Conservation (phyloP, 2,888 invertebrate species). For the Melinopterus prodromus region DNA sequence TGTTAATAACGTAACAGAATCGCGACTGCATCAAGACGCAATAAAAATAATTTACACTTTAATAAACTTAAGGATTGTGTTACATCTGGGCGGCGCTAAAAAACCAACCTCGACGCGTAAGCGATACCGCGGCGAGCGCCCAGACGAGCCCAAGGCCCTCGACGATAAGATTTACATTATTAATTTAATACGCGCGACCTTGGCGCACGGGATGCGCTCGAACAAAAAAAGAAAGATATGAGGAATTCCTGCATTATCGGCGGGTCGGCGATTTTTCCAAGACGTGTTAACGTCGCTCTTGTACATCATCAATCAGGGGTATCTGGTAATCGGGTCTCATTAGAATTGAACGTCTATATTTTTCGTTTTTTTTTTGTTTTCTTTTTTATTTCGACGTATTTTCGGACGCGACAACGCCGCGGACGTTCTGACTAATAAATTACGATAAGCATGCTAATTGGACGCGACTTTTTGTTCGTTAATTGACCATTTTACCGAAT, state of each 20-base stretch:
- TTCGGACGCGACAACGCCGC: background rate
- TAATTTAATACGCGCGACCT: conserved; percentile 28
- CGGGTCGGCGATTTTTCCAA: background rate
- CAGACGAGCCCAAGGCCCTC: background rate
- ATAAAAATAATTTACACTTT: conserved; percentile 47
- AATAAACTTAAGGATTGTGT: conserved; percentile 41
- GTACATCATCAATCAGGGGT: conserved; percentile 4
- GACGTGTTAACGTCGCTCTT: background rate
- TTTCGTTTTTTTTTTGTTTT: background rate
- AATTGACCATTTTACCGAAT: background rate
- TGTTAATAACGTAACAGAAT: conserved; percentile 45
- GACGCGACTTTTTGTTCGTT: background rate
- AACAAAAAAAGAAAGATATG: conserved; percentile 9
- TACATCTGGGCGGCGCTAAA: conserved; percentile 37
- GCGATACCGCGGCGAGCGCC: conserved; percentile 24
- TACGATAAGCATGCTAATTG: background rate
- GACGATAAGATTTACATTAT: conserved; percentile 34
- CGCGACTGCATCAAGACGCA: conserved; percentile 44
- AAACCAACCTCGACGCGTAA: conserved; percentile 36
- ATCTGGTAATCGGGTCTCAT: background rate
- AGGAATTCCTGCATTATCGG: background rate
- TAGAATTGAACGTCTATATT: conserved; percentile 4
- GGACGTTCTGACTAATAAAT: background rate
- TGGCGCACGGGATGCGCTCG: background rate
- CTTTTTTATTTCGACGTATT: background rate